These are phyloP conservation scores for Latrodectus elegans DNA, from an alignment of 2,888 invertebrate genomes.

Conservation along the genomic window DNA sequence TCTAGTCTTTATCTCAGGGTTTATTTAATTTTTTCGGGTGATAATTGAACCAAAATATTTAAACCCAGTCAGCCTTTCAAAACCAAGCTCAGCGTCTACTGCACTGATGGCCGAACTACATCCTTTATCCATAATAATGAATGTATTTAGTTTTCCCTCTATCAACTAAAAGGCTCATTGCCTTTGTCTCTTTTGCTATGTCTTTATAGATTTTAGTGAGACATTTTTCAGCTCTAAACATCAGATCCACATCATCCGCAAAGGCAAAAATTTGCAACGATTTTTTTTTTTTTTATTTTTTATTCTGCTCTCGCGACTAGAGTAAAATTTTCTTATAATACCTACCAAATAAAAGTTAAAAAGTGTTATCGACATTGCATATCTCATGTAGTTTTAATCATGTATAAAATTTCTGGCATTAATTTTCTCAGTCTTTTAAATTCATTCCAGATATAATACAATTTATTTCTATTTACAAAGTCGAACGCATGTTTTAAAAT, in stretches of 20 bases:
- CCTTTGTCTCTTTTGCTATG: neutral
- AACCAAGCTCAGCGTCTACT: neutral
- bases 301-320: neutral
- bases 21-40: neutral
- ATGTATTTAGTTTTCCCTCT: neutral
- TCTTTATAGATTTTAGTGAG: neutral
- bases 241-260: neutral
- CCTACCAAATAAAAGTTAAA: neutral
- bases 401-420: neutral
- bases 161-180: neutral
- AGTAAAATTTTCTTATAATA: neutral
- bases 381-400: neutral
- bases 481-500: neutral
- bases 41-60: neutral
- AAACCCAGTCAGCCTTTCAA: neutral
- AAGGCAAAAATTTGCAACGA: neutral
- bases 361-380: neutral
- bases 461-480: neutral
- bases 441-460: neutral
- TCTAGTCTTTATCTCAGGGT: neutral
- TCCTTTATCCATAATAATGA: neutral
- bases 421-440: neutral
- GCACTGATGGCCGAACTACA: neutral
- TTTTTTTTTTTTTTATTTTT: neutral
- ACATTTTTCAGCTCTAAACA: neutral